These are phyloP conservation scores for Ptiloglossa arizonensis DNA, from an alignment of 1,140 invertebrate genomes.

Conservation along the genomic window DNA sequence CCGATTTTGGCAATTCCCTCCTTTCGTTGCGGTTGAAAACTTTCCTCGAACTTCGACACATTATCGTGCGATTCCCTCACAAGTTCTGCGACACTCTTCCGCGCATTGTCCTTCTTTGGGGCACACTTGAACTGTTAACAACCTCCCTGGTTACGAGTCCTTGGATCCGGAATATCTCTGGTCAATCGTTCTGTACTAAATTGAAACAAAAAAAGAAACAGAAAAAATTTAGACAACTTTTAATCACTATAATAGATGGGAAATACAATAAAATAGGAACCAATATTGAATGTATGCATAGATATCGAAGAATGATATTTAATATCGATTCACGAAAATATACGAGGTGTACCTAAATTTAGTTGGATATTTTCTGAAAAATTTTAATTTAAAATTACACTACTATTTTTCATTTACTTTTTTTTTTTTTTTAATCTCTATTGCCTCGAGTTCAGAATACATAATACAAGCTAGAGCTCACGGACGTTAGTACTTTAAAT, in stretches of 20 bases:
- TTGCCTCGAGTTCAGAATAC: not conserved
- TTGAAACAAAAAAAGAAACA: not conserved
- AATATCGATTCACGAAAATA: not conserved
- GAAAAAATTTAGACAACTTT: not conserved
- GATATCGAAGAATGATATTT: too few species aligned
- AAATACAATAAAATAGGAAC: too few species aligned
- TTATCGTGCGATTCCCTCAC: conserved; percentile 12
- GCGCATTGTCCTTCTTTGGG: not conserved
- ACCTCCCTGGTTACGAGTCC: not conserved
- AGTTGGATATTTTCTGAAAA: too few species aligned
- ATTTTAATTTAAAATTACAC: not conserved
- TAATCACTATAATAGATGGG: too few species aligned
- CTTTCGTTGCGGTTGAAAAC: conserved; percentile 1
- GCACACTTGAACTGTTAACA: not conserved
- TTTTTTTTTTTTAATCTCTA: not conserved
- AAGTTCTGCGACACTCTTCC: not conserved
- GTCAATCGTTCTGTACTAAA: not conserved
- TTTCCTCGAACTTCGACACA: conserved; percentile 26
- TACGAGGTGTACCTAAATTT: too few species aligned
- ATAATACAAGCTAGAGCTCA: not conserved
- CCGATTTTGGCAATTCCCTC: not conserved
- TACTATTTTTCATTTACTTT: too few species aligned
- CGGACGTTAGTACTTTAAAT: not conserved
- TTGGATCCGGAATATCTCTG: too few species aligned
- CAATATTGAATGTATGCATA: too few species aligned